These are phyloP conservation scores for Falco cherrug DNA, from an alignment of 2,797 vertebrate species.

Conservation along the genomic window DNA sequence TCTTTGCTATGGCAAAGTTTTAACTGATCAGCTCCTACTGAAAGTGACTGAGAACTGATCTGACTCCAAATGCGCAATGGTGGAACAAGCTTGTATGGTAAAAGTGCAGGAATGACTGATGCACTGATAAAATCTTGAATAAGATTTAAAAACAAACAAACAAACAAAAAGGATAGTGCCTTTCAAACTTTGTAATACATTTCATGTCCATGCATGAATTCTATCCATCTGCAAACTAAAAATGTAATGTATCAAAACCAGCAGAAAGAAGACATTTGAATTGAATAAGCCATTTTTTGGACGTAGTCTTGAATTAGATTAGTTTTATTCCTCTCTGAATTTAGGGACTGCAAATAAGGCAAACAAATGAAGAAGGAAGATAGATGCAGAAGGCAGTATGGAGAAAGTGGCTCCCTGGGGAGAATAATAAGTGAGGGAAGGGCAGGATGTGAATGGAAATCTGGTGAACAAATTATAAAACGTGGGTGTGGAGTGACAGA, in stretches of 20 bases:
- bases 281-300: not conserved
- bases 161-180: not conserved
- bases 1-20: not conserved
- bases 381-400: not conserved
- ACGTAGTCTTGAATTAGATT: not conserved
- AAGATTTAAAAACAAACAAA: not conserved
- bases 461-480: not conserved
- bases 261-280: not conserved
- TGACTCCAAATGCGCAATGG: not conserved
- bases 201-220: not conserved
- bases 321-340: not conserved
- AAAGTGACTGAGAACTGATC: not conserved
- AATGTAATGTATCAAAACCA: not conserved
- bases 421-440: not conserved
- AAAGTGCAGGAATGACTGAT: not conserved
- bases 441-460: not conserved
- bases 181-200: not conserved
- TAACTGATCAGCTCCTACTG: not conserved
- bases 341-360: not conserved
- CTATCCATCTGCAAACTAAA: not conserved
- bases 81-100: not conserved
- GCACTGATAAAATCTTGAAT: not conserved
- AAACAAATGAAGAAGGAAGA: not conserved
- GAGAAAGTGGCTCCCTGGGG: not conserved
- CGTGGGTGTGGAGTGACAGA: not conserved